phyloP scores from a whole-genome alignment of 2,113 vertebrate genomes.

The Bos javanicus region DNA sequence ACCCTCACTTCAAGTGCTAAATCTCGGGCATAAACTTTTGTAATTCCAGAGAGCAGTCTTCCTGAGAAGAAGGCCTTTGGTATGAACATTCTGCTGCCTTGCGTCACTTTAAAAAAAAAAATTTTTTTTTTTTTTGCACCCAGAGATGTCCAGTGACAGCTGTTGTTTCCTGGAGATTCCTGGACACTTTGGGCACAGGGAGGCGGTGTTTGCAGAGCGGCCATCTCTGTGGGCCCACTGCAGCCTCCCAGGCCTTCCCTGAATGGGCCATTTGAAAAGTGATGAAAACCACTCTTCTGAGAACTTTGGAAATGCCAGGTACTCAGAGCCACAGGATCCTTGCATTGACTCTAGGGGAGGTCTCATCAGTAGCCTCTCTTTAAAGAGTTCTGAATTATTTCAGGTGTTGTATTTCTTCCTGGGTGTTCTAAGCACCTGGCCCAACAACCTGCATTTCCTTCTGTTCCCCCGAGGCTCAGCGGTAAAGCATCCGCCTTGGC shows the following conservation, averaged over 20 bases:
- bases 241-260: neutral
- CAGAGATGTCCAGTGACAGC: neutral
- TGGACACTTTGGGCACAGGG: fast-evolving
- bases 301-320: no score
- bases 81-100: no score
- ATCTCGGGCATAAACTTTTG: fast-evolving
- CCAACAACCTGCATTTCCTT: fast-evolving
- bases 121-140: neutral
- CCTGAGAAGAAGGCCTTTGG: neutral
- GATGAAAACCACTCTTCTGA: fast-evolving
- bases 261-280: neutral
- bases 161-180: neutral
- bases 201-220: neutral
- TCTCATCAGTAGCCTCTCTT: fast-evolving
- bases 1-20: fast-evolving
- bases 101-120: neutral
- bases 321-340: fast-evolving
- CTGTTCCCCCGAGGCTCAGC: neutral
- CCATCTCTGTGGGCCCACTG: neutral
- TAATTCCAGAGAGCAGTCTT: neutral
- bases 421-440: neutral
- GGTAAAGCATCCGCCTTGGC: neutral
- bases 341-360: fast-evolving
- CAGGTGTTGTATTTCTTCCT: neutral
- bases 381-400: fast-evolving